Evolutionary conservation across 2,797 vertebrate species (phyloP).

Genomic region (Myiotriccus ornatus): DNA sequence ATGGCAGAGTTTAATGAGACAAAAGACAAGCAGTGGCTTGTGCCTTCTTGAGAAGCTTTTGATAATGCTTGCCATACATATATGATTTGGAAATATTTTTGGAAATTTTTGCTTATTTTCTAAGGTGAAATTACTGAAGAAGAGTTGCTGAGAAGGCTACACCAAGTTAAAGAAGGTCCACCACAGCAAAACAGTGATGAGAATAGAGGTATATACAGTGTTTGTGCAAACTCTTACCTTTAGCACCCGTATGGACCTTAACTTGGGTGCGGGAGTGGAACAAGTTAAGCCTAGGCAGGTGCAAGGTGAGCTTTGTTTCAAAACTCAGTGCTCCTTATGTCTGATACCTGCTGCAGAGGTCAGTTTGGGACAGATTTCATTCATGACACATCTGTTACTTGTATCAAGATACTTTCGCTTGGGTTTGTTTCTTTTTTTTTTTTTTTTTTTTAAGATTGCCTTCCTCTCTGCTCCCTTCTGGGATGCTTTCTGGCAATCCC

Average conservation of each 20-base stretch:
- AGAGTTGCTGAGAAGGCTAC: conserved; percentile 93
- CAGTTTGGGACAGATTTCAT: conserved; percentile 19
- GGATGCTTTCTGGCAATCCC: not conserved
- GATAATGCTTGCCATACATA: conserved; percentile 39
- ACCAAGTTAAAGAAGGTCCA: conserved; percentile 93
- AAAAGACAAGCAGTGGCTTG: conserved; percentile 8
- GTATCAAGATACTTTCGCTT: not conserved
- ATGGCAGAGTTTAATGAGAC: conserved; percentile 1
- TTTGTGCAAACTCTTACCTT: conserved; percentile 58
- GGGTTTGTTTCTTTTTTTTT: not conserved
- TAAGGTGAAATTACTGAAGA: conserved; percentile 96
- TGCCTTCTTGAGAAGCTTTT: conserved; percentile 49
- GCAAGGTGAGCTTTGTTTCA: conserved; percentile 48
- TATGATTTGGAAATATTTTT: conserved; percentile 66
- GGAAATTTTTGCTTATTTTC: conserved; percentile 69
- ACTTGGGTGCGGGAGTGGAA: conserved; percentile 59
- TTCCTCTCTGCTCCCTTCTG: not conserved
- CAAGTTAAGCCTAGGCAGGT: conserved; percentile 66
- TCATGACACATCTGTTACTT: not conserved
- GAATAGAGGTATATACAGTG: conserved; percentile 82
- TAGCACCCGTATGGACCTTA: conserved; percentile 56
- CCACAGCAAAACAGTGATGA: conserved; percentile 86
- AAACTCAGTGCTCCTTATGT: conserved; percentile 1
- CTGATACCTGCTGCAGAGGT: conserved; percentile 40
- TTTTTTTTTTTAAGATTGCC: not conserved